These are phyloP conservation scores for Orchesellides sinensis DNA, from an alignment of 2,888 invertebrate species.

Conservation along the genomic window DNA sequence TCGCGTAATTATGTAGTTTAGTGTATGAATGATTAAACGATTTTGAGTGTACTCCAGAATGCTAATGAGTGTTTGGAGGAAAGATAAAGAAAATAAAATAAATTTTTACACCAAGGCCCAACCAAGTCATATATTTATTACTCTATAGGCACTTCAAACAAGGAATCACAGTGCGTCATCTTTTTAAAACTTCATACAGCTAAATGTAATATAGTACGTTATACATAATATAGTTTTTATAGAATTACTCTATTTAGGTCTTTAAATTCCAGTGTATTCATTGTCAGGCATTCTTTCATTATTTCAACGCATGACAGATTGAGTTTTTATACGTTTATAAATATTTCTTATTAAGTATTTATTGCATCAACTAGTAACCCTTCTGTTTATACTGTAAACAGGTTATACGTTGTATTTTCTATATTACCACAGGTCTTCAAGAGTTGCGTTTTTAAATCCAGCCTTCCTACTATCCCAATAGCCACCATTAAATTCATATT, in stretches of 20 bases:
- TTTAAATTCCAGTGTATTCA: conserved; percentile 43
- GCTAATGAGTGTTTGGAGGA: not conserved
- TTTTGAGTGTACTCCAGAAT: too few species aligned
- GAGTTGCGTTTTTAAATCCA: conserved; percentile 81
- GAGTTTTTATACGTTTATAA: conserved; percentile 23
- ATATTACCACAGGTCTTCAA: conserved; percentile 83
- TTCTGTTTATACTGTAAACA: not conserved
- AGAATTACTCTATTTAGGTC: conserved; percentile 35
- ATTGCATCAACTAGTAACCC: conserved; percentile 21
- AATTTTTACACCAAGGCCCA: conserved; percentile 56
- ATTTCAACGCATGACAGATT: conserved; percentile 16
- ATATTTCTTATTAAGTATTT: conserved; percentile 26
- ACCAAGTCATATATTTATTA: conserved; percentile 60
- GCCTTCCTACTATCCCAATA: conserved; percentile 86
- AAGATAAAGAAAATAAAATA: not conserved
- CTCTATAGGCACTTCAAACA: conserved; percentile 73
- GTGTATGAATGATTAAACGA: not conserved
- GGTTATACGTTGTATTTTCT: conserved; percentile 19
- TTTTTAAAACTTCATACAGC: conserved; percentile 45
- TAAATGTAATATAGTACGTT: conserved; percentile 1
- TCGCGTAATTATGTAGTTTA: not conserved
- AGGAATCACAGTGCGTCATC: conserved; percentile 73
- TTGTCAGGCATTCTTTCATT: conserved; percentile 34
- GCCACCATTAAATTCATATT: conserved; percentile 85
- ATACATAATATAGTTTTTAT: conserved; percentile 37